phyloP scores from a whole-genome alignment of 2,797 vertebrate genomes.

The Periophthalmus magnuspinnatus region DNA sequence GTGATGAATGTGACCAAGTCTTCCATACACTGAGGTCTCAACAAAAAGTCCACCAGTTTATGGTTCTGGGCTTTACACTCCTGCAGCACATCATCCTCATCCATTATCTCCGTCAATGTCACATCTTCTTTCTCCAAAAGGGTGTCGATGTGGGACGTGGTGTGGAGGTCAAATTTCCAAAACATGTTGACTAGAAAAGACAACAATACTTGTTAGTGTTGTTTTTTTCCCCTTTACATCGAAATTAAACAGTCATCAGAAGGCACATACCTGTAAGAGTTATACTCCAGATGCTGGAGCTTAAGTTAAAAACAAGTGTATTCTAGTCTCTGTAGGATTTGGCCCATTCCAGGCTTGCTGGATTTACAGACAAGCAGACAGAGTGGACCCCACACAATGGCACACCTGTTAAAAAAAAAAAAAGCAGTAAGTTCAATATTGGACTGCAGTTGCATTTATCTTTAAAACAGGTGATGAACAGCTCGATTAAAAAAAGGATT shows the following conservation, averaged over 20 bases:
- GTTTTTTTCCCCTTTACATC: neutral
- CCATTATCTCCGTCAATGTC: constrained; percentile 94
- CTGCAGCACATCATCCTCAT: constrained; percentile 97
- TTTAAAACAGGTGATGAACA: neutral
- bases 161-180: constrained; percentile 99
- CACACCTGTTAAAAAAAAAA: constrained; percentile 69
- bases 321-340: constrained; percentile 85
- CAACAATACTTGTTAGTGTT: neutral
- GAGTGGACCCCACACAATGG: constrained; percentile 70
- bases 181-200: constrained; percentile 88
- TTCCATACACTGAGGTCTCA: constrained; percentile 95
- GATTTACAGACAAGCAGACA: constrained; percentile 60
- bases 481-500: neutral
- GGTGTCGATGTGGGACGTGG: constrained; percentile 98
- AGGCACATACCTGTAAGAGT: constrained; percentile 62
- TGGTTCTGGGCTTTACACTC: constrained; percentile 99
- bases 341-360: constrained; percentile 93
- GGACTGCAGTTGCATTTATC: neutral
- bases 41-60: constrained; percentile 95
- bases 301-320: constrained; percentile 77
- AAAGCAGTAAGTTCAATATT: constrained; percentile 4
- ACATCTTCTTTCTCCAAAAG: constrained; percentile 98
- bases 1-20: constrained; percentile 95
- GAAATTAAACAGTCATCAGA: neutral
- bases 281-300: constrained; percentile 72